A percentile compares a stretch with the other conserved stretches of the same genome.
Conservation (phyloP, 1,140 invertebrate genomes). For the Papilio polyxenes region DNA sequence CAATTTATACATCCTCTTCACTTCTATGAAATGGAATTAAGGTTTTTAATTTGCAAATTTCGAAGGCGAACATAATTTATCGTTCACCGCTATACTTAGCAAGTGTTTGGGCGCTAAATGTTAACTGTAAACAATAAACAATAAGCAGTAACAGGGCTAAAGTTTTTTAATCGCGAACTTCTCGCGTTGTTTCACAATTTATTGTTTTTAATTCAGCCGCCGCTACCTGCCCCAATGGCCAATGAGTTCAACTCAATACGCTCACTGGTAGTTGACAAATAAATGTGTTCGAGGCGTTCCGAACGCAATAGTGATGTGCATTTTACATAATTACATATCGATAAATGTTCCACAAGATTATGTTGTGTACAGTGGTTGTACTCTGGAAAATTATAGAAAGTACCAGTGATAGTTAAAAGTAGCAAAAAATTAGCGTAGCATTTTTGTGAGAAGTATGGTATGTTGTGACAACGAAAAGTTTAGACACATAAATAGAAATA, state of each 20-base stretch:
- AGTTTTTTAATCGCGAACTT: slow-evolving; percentile 64
- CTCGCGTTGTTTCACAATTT: slow-evolving; percentile 49
- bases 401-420: not conserved
- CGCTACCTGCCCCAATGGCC: slow-evolving; percentile 47
- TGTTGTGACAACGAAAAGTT: no score
- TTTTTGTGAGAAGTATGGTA: no score
- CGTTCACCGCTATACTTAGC: slow-evolving; percentile 8
- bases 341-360: not conserved
- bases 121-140: slow-evolving; percentile 51
- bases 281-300: slow-evolving; percentile 54
- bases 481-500: no score
- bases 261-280: slow-evolving; percentile 56
- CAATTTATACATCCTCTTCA: not conserved
- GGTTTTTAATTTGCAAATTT: slow-evolving; percentile 20
- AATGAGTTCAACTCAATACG: slow-evolving; percentile 44
- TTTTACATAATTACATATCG: slow-evolving; percentile 3
- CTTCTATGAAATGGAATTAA: not conserved
- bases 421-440: not conserved
- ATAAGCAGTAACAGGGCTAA: slow-evolving; percentile 59
- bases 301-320: slow-evolving; percentile 35
- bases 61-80: slow-evolving; percentile 36
- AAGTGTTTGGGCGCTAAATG: slow-evolving; percentile 1
- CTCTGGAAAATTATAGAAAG: not conserved
- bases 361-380: not conserved
- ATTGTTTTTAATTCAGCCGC: slow-evolving; percentile 66